Conservation (phyloP, 1,140 invertebrate species). For the Pogonomyrmex californicus region DNA sequence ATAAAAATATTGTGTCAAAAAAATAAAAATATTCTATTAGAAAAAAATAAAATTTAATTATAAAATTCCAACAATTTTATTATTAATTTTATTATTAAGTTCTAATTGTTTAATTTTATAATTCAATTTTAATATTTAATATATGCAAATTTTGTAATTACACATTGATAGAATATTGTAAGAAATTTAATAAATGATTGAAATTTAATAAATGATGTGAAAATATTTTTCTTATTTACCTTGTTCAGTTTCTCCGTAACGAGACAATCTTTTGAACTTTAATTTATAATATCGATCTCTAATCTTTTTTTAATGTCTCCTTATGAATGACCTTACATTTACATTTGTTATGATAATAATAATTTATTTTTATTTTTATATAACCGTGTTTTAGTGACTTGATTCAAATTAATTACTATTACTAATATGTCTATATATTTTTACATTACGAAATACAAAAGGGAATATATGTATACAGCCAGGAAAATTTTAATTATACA, state of each 20-base stretch:
- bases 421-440: too few relatives aligned
- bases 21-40: neutral
- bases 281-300: too few relatives aligned
- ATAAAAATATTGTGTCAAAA: neutral
- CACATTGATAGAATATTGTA: neutral
- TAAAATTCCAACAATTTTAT: neutral
- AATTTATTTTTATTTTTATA: too few relatives aligned
- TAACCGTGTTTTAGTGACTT: too few relatives aligned
- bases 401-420: too few relatives aligned
- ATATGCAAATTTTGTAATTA: neutral
- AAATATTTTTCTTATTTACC: neutral
- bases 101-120: neutral
- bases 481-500: too few relatives aligned
- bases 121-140: neutral
- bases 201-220: too few relatives aligned
- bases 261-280: conserved; percentile 60
- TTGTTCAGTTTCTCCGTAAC: conserved; percentile 11
- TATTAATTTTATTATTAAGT: neutral
- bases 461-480: too few relatives aligned
- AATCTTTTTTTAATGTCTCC: too few relatives aligned
- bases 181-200: conserved; percentile 14
- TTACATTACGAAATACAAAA: too few relatives aligned
- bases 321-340: too few relatives aligned
- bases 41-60: neutral
- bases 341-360: too few relatives aligned